Evolutionary conservation across 2,797 vertebrate species (phyloP), one percentile per base, ranked within the genome.

Genomic region (Gila robusta): DNA sequence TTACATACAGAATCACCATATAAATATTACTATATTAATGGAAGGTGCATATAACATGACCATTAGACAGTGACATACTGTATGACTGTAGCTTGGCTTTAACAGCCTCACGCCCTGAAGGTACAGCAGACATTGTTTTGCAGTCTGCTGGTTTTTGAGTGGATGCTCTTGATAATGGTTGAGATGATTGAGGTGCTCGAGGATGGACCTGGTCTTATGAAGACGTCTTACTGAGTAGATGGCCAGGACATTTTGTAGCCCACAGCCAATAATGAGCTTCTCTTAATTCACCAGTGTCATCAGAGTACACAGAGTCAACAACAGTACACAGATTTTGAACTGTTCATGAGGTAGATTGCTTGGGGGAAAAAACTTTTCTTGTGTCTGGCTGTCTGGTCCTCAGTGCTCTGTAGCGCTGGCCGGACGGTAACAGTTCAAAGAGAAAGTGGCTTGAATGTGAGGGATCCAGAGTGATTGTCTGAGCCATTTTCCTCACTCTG

Each of bases 231-330:
- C 64, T 26, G 21, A 71, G 37, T 19, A 72, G 26, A 85, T 85
- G 3, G 37, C 14, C 67, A 73, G 67, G 39, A 85, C 59, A 54
- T 73, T 85, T 80, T 47, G 5, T 85, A 72, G 54, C 69, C 78
- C 28, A 44, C 21, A 59, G 67, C 41, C 67, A 85, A 19, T 79
- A 85, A 80, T 80, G 84, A 73, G 77, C 77, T 72, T 72, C 67
- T 85, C 14, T 73, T 80, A 80, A 85, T 73, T 85, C 84, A 80
- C 26, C 9, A 73, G 67, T 21, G 54, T 71, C 76, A 73, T 76
- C 72, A 39, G 37, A 41, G 41, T 41, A 41, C 39, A 10, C 41
- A 41, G 39, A 41, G 41, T 41, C 41, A 41, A 41, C 41, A 41
- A 41, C 41, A 41, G 41, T 41, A 41, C 41, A 3, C 41, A 10